Percentiles rank a stretch among this genome's conserved stretches.
These are phyloP conservation scores for Nannoperca obscura DNA, from an alignment of 2,797 vertebrate species.

Conservation along the genomic window DNA sequence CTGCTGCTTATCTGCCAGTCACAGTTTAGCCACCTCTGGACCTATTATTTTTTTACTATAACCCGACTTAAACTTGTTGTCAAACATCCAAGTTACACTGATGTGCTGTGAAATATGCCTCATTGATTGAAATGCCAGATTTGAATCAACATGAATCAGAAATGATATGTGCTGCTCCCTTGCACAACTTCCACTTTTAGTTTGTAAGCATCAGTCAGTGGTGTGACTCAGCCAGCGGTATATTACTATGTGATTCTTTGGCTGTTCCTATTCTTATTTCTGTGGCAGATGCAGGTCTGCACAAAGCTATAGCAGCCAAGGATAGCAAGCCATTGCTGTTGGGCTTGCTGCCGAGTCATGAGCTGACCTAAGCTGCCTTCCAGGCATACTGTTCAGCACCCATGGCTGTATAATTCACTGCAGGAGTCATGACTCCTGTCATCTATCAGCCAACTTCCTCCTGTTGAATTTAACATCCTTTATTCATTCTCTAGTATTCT, in stretches of 20 bases:
- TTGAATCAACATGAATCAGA: constrained; percentile 22
- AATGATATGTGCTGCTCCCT: background rate
- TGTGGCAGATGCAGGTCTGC: constrained; percentile 18
- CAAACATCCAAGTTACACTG: background rate
- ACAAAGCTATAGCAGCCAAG: constrained; percentile 27
- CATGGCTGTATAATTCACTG: constrained; percentile 35
- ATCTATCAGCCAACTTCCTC: constrained; percentile 39
- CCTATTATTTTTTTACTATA: background rate
- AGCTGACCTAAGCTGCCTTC: constrained; percentile 74
- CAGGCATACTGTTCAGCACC: constrained; percentile 30
- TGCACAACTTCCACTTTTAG: background rate
- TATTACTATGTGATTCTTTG: constrained; percentile 6
- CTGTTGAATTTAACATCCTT: constrained; percentile 57
- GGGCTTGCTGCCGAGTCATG: constrained; percentile 54
- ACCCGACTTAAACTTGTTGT: background rate
- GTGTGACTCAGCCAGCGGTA: constrained; percentile 2
- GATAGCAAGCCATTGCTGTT: constrained; percentile 45
- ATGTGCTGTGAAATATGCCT: background rate
- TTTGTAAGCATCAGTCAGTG: background rate
- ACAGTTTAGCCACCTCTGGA: background rate
- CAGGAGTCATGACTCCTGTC: constrained; percentile 52
- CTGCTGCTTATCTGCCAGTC: background rate
- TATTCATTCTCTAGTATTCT: constrained; percentile 39
- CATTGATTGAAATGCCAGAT: constrained; percentile 9
- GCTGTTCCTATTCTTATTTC: constrained; percentile 4